Evolutionary conservation across 2,888 invertebrate species (phyloP).

Genomic region (Ommatoiulus sabulosus): DNA sequence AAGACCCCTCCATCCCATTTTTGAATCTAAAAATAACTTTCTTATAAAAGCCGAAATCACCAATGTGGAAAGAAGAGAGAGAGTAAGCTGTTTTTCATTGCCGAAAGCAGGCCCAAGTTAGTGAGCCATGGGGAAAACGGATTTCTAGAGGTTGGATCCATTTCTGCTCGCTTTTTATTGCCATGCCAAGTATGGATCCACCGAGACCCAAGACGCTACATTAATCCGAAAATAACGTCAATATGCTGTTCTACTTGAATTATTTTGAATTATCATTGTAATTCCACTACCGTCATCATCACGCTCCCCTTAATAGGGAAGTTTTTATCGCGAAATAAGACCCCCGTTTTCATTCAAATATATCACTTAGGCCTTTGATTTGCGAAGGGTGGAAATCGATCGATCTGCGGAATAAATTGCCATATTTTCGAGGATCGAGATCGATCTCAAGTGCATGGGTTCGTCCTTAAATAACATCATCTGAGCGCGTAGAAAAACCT

Average conservation of each 20-base stretch:
- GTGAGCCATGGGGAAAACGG: conserved; percentile 41
- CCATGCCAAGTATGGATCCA: neutral
- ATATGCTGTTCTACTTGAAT: conserved; percentile 48
- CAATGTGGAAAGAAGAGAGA: conserved; percentile 45
- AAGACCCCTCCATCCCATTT: neutral
- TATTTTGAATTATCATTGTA: conserved; percentile 45
- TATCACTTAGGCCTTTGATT: conserved; percentile 37
- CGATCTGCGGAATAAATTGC: conserved; percentile 10
- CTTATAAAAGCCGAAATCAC: conserved; percentile 34
- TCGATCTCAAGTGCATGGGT: neutral
- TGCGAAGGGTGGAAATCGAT: conserved; percentile 16
- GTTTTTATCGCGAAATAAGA: conserved; percentile 29
- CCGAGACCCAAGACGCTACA: conserved; percentile 10
- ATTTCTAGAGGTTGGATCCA: conserved; percentile 41
- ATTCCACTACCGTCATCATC: conserved; percentile 30
- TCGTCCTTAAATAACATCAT: neutral
- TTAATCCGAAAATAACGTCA: conserved; percentile 47
- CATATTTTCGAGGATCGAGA: neutral
- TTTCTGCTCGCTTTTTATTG: conserved; percentile 15
- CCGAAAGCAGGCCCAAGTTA: conserved; percentile 28
- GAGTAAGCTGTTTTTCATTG: conserved; percentile 44
- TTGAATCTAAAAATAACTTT: neutral
- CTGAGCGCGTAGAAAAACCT: neutral
- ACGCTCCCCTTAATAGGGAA: conserved; percentile 2
- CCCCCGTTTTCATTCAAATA: conserved; percentile 3